Evolutionary conservation across 1,140 invertebrate species (phyloP).

Genomic region (Nymphalis io): DNA sequence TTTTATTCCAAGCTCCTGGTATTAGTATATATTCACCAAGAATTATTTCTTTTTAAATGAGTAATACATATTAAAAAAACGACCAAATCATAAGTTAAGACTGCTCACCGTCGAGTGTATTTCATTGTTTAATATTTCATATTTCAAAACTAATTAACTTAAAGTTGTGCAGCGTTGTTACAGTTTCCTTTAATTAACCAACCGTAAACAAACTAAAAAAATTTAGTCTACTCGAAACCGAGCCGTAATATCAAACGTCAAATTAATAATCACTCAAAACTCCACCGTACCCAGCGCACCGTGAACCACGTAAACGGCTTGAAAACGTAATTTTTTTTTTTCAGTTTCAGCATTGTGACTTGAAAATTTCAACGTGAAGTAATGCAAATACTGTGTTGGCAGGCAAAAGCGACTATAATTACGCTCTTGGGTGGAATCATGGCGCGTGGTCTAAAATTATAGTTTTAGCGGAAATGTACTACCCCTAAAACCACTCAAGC

Average conservation of each 20-base stretch:
- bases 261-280: constrained; percentile 46
- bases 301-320: constrained; percentile 39
- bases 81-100: background rate
- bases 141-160: constrained; percentile 35
- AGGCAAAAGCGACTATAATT: constrained; percentile 58
- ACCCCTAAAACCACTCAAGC: constrained; percentile 15
- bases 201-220: constrained; percentile 41
- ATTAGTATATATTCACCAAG: too few species aligned
- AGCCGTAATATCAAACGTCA: constrained; percentile 43
- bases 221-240: constrained; percentile 34
- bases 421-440: constrained; percentile 52
- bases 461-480: constrained; percentile 30
- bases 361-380: constrained; percentile 50
- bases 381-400: constrained; percentile 64
- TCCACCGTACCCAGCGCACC: constrained; percentile 36
- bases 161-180: constrained; percentile 30
- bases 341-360: constrained; percentile 47
- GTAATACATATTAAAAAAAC: too few species aligned
- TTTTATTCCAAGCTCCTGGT: too few species aligned
- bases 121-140: constrained; percentile 16
- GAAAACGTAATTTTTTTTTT: constrained; percentile 47
- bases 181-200: constrained; percentile 41
- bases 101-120: constrained; percentile 1
- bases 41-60: too few species aligned
- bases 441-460: constrained; percentile 35